Evolutionary conservation across 2,888 invertebrate genomes (phyloP).

Genomic region (Cataglyphis albicans): DNA sequence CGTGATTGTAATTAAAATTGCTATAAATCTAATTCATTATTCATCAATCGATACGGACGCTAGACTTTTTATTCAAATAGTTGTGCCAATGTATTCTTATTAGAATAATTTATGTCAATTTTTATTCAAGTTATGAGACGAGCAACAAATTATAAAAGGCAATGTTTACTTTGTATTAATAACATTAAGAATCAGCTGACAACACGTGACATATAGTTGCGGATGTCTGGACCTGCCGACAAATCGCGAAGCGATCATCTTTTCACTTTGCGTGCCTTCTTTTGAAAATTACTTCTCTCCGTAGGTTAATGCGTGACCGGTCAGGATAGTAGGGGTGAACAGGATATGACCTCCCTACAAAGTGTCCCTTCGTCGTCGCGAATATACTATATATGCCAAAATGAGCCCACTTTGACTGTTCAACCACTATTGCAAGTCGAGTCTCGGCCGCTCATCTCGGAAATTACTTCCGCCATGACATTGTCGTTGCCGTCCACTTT

Average conservation of each 20-base stretch:
- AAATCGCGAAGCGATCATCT: slow-evolving; percentile 51
- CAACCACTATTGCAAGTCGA: slow-evolving; percentile 84
- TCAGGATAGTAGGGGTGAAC: slow-evolving; percentile 78
- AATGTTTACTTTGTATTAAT: background rate
- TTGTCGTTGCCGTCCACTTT: slow-evolving; percentile 75
- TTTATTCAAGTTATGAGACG: background rate
- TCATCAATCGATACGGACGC: slow-evolving; percentile 11
- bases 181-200: background rate
- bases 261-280: slow-evolving; percentile 80
- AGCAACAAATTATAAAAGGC: background rate
- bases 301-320: slow-evolving; percentile 77
- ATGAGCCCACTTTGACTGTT: slow-evolving; percentile 86
- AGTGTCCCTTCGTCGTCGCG: slow-evolving; percentile 78
- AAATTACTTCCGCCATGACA: slow-evolving; percentile 85
- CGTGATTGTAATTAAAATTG: slow-evolving; percentile 41
- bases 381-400: slow-evolving; percentile 78
- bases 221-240: slow-evolving; percentile 35
- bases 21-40: slow-evolving; percentile 17
- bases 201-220: background rate
- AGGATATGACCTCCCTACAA: slow-evolving; percentile 85
- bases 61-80: background rate
- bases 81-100: background rate
- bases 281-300: slow-evolving; percentile 81
- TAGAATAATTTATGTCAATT: background rate
- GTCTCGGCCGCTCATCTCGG: slow-evolving; percentile 84